Conservation (phyloP, 2,797 vertebrate genomes). For the Lepidocolaptes lacrymiger region DNA sequence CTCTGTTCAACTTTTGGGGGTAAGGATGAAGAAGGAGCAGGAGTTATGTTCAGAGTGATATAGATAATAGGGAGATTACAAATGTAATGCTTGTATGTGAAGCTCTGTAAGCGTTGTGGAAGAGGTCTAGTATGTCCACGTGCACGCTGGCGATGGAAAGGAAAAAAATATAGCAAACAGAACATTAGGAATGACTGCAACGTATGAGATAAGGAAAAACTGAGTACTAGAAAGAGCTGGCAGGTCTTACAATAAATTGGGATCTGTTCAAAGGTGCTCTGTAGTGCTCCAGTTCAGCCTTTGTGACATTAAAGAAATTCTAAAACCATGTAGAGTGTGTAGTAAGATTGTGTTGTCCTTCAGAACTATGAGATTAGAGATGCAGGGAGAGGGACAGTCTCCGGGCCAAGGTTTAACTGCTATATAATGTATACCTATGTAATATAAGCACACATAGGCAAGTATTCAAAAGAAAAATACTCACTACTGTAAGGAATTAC, state of each 20-base stretch:
- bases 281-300: background rate
- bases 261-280: background rate
- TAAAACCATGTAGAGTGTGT: background rate
- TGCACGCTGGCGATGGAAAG: background rate
- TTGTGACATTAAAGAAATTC: background rate
- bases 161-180: rapidly evolving
- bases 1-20: background rate
- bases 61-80: background rate
- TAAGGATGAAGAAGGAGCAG: background rate
- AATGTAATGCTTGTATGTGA: background rate
- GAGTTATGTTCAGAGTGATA: background rate
- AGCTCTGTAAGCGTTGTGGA: background rate
- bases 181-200: background rate
- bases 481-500: background rate
- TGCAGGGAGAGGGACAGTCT: background rate
- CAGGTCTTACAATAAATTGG: background rate
- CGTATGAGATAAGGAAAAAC: background rate
- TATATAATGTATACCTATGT: background rate
- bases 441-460: background rate
- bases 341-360: background rate
- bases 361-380: background rate
- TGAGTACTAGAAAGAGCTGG: background rate
- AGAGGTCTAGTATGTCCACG: background rate
- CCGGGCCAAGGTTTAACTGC: background rate
- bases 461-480: background rate